phyloP scores from a whole-genome alignment of 2,113 vertebrate genomes.

The Phalacrocorax brasilianus region DNA sequence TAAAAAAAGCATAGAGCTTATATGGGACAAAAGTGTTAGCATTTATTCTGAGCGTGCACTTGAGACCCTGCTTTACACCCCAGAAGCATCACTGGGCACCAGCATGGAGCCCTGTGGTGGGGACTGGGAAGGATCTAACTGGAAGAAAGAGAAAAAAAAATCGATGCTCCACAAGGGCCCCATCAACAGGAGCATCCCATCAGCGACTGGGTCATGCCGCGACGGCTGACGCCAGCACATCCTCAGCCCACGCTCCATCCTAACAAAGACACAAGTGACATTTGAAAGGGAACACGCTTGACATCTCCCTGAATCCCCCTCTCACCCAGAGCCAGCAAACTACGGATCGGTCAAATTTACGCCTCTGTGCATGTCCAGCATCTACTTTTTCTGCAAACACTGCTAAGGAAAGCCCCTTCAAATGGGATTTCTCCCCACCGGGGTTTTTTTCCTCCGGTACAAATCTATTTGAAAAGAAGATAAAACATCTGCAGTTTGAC shows the following conservation, averaged over 20 bases:
- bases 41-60: neutral
- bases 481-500: constrained; percentile 30
- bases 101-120: rapidly evolving
- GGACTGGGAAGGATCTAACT: neutral
- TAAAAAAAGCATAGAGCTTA: neutral
- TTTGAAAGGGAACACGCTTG: rapidly evolving
- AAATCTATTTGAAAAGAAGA: constrained; percentile 54
- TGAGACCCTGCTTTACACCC: neutral
- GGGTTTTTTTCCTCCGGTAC: neutral
- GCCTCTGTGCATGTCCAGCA: neutral
- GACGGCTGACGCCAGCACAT: neutral
- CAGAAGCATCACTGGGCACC: neutral
- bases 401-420: constrained; percentile 21
- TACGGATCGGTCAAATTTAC: neutral
- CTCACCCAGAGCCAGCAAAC: neutral
- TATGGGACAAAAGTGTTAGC: neutral
- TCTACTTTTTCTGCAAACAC: neutral
- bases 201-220: rapidly evolving
- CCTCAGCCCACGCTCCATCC: neutral
- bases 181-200: neutral
- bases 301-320: neutral
- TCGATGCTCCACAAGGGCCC: neutral
- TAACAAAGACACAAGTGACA: neutral
- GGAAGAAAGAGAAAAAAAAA: neutral
- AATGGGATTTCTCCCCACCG: constrained; percentile 24